A percentile compares a stretch with the other conserved stretches of the same genome.
phyloP scores from a whole-genome alignment of 2,797 vertebrate species.

The Darevskia mixta region DNA sequence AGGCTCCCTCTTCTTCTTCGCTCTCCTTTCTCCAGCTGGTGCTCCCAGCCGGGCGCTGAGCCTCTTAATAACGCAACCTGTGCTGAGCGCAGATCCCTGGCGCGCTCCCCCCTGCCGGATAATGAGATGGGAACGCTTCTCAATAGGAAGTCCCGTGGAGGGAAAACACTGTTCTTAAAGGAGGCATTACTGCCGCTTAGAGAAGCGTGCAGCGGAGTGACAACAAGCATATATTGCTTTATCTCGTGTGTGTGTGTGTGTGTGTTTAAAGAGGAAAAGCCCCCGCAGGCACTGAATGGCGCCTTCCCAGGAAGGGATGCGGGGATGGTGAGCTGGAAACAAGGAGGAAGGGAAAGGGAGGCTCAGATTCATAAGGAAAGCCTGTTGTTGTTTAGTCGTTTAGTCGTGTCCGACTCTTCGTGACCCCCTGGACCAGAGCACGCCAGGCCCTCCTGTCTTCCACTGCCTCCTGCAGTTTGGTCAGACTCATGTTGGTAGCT shows the following conservation, averaged over 20 bases:
- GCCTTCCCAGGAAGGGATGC: slow-evolving; percentile 40
- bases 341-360: slow-evolving; percentile 36
- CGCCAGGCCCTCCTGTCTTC: no score
- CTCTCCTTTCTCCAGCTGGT: not conserved
- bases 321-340: slow-evolving; percentile 35
- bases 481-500: no score
- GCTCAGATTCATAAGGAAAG: slow-evolving; percentile 15
- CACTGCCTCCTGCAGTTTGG: no score
- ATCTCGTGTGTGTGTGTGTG: slow-evolving; percentile 5
- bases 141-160: slow-evolving; percentile 40
- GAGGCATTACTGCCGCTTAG: slow-evolving; percentile 52
- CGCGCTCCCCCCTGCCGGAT: not conserved
- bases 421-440: no score
- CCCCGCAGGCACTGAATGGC: slow-evolving; percentile 41
- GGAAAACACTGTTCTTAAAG: slow-evolving; percentile 63
- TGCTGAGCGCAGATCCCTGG: not conserved
- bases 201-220: slow-evolving; percentile 56
- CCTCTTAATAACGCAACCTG: slow-evolving; percentile 1
- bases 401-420: no score
- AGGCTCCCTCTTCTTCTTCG: not conserved
- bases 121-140: slow-evolving; percentile 26
- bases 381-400: no score
- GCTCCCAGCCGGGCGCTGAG: not conserved
- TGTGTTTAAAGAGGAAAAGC: slow-evolving; percentile 57
- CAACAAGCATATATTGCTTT: slow-evolving; percentile 54